Conservation (phyloP, 2,888 invertebrate genomes). For the Netelia inedita region DNA sequence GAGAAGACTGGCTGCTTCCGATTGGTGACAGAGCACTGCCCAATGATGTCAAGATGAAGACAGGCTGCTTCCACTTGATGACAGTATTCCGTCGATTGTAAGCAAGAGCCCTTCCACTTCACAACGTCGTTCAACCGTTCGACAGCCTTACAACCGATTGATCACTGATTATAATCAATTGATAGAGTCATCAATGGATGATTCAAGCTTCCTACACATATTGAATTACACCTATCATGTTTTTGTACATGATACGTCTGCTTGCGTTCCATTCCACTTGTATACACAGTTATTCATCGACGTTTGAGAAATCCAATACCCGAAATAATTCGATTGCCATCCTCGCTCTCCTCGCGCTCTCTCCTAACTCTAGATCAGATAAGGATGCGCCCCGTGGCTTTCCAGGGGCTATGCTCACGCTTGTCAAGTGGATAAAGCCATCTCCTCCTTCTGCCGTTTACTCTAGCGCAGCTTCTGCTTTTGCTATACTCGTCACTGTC, state of each 20-base stretch:
- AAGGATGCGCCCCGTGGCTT: slow-evolving; percentile 60
- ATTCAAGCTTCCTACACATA: too few relatives aligned
- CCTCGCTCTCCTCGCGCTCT: slow-evolving; percentile 22
- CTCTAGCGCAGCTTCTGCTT: slow-evolving; percentile 17
- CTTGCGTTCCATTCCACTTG: not conserved
- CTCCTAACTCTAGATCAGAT: slow-evolving; percentile 57
- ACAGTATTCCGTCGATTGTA: too few relatives aligned
- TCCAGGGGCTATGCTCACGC: slow-evolving; percentile 56
- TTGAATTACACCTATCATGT: not conserved
- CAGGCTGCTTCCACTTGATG: too few relatives aligned
- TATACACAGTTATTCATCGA: not conserved
- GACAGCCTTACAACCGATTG: too few relatives aligned
- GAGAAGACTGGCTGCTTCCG: not conserved
- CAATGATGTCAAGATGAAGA: not conserved
- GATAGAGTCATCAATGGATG: too few relatives aligned
- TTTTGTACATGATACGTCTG: not conserved
- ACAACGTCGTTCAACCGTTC: too few relatives aligned
- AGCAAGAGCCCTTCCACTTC: too few relatives aligned
- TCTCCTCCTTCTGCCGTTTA: slow-evolving; percentile 34
- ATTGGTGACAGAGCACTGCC: not conserved
- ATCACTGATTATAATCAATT: too few relatives aligned
- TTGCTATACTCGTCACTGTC: slow-evolving; percentile 36
- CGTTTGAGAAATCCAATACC: slow-evolving; percentile 54
- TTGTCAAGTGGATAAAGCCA: slow-evolving; percentile 67
- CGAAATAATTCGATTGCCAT: slow-evolving; percentile 63